Base-by-base conservation (phyloP, 2,113 vertebrate genomes). In the Noturus placidus region DNA sequence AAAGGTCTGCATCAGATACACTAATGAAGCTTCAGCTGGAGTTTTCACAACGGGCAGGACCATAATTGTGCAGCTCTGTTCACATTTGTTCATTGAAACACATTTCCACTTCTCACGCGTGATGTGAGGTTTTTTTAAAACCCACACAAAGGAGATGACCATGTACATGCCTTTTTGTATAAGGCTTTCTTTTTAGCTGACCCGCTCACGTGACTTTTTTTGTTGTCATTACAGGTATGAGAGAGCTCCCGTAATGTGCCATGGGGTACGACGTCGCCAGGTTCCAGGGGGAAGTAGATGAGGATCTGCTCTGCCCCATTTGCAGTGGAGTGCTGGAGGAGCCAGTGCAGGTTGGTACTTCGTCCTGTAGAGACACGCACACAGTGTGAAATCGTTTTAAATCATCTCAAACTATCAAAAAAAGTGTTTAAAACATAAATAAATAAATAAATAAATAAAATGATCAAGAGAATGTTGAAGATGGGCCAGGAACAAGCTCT, bases 191-290 rank as follows among this genome's bases (percentile, higher is more conserved):
- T 38, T 67, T 61, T 17, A 69, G 13, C 13, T 30, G 19, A 6
- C 1, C 15, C 11, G n/a, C 7, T 67, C 20, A 78, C 35, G 22
- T 78, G 52, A 22, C 19, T 42, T 2, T 7, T 7, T 42, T 13
- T 65, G 30, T 25, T 74, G n/a, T 54, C n/a, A 81, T 52, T 61
- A 87, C 83, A 30, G 90, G 96, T 95, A 92, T 91, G 46, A 85
- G 90, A 91, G 50, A 90, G 95, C 93, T 83, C 92, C 93, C 92
- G 97, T 97, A 94, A 97, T 97, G 97, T 98, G 97, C 97, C 93
- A 99, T 99, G 98, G 98, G 98, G 96, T 99, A 99, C 95, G 98
- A 99, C 96, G 95, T 99, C 92, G 96, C 97, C 76, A 97, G 97
- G 87, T 99, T 99, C 93, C 97, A 98, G 96, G 98, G 98, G 93